Conservation (phyloP, 2,113 vertebrate genomes). For the Carassius auratus region DNA sequence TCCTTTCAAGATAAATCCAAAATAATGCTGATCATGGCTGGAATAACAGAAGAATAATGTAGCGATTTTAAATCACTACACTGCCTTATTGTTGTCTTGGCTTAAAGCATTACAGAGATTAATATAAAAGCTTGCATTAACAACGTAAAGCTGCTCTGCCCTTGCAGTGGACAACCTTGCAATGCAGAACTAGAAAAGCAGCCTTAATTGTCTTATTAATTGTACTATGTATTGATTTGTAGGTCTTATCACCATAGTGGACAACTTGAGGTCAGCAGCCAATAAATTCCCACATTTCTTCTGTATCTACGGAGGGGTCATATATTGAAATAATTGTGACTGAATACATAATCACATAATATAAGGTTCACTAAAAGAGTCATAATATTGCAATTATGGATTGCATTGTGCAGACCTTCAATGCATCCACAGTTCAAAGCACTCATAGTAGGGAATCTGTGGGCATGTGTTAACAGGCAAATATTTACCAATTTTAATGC, state of each 20-base stretch:
- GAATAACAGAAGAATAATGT: background rate
- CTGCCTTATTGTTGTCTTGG: slow-evolving; percentile 12
- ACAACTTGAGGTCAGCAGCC: slow-evolving; percentile 36
- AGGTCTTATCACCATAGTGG: slow-evolving; percentile 46
- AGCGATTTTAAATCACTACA: slow-evolving; percentile 1
- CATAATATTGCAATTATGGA: background rate
- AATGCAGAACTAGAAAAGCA: slow-evolving; percentile 43
- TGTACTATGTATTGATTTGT: slow-evolving; percentile 48
- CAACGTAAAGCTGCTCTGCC: slow-evolving; percentile 33
- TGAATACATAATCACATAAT: slow-evolving; percentile 36
- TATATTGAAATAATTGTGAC: slow-evolving; percentile 15
- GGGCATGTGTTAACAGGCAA: background rate
- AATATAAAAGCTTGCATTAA: slow-evolving; percentile 43
- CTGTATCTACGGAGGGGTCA: slow-evolving; percentile 17
- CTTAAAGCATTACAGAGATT: slow-evolving; percentile 9
- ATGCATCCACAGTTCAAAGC: background rate
- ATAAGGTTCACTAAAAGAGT: background rate
- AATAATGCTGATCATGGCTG: background rate
- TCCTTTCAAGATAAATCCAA: background rate
- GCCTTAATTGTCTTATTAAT: slow-evolving; percentile 52
- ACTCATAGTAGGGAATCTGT: background rate
- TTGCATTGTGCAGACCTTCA: background rate
- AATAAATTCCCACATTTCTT: slow-evolving; percentile 41
- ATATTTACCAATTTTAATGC: background rate
- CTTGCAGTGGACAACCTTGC: slow-evolving; percentile 50